phyloP scores from a whole-genome alignment of 2,888 invertebrate species.

The Eugnorisma glareosa region DNA sequence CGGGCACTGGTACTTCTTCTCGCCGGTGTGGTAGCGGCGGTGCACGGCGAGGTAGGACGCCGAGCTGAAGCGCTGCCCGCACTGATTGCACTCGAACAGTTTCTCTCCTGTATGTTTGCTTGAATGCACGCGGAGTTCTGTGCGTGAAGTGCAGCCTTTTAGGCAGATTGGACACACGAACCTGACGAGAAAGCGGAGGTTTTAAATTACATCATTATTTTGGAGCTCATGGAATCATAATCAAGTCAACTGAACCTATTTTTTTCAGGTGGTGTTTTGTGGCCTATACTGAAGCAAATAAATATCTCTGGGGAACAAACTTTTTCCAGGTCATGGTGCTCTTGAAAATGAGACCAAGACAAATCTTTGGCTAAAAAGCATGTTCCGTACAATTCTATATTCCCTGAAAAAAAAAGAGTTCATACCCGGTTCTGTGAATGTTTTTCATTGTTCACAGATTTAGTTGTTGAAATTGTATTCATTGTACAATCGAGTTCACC shows the following conservation, averaged over 20 bases:
- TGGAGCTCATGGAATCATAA: not conserved
- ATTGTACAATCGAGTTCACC: too few species aligned
- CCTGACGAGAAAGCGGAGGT: conserved; percentile 66
- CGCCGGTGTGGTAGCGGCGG: conserved; percentile 83
- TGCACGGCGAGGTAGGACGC: conserved; percentile 87
- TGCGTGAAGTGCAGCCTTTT: conserved; percentile 86
- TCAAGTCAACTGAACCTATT: not conserved
- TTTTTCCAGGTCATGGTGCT: not conserved
- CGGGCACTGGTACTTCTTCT: conserved; percentile 80
- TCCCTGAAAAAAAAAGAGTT: too few species aligned
- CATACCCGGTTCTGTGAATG: too few species aligned
- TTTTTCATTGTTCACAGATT: too few species aligned
- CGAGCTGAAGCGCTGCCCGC: conserved; percentile 85
- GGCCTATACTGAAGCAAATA: not conserved
- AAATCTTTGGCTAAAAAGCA: not conserved
- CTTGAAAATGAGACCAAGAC: not conserved
- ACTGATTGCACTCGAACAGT: conserved; percentile 83
- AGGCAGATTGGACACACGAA: conserved; percentile 86
- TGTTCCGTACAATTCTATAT: not conserved
- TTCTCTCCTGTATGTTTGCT: conserved; percentile 87
- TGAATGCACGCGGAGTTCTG: conserved; percentile 85
- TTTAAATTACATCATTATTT: not conserved
- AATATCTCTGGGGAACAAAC: not conserved
- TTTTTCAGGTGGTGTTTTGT: not conserved
- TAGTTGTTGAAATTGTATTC: too few species aligned